Evolutionary conservation across 1,140 invertebrate genomes (phyloP), one percentile per base, ranked within the genome.

Genomic region (Lanistes nyassanus): DNA sequence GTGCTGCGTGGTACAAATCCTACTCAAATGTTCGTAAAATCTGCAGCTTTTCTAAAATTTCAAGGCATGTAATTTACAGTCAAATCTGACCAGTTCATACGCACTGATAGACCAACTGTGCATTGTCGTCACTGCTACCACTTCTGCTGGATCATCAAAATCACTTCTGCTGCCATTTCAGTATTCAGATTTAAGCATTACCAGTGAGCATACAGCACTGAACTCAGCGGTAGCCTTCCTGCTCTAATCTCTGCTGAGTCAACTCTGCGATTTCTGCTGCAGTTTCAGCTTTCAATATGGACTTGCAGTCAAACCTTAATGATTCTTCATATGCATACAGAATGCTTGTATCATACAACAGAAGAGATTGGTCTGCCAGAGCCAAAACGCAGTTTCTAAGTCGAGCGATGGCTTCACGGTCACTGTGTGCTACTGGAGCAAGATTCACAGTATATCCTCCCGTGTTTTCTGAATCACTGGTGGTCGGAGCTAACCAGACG

Each of bases 271-370:
- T 89, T 89, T 97, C 94, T 26, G 94, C 89, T 90, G 95, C 95
- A 1, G 93, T 92, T 87, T 96, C 95, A 9, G 95, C 93, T 80
- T 94, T 92, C 1, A 97, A 87, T 4, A 98, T 87, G 74, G 97
- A 94, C 74, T 93, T 92, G 9, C 85, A 83, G 90, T 92, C 79
- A 88, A 96, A 97, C 87, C 95, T 95, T 2, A 92, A 85, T 26
- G 96, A 97, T 81, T 95, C 94, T 83, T 99, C 96, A 89, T 94
- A 98, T 2, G 96, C 96, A 86, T 95, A 96, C 66, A 94, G 92
- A 31, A 99, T 95, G 83, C 94, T 97, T 2, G 96, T 98, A 84
- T 98, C 97, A 85, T 94, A 97, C 5, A 99, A 88, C 89, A 96
- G 93, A 86, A 99, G 94, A 82, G 95, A 94, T 74, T 94, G 94